A percentile compares a stretch with the other conserved stretches of the same genome.
Conservation (phyloP, 2,113 vertebrate genomes). For the Calonectris borealis region DNA sequence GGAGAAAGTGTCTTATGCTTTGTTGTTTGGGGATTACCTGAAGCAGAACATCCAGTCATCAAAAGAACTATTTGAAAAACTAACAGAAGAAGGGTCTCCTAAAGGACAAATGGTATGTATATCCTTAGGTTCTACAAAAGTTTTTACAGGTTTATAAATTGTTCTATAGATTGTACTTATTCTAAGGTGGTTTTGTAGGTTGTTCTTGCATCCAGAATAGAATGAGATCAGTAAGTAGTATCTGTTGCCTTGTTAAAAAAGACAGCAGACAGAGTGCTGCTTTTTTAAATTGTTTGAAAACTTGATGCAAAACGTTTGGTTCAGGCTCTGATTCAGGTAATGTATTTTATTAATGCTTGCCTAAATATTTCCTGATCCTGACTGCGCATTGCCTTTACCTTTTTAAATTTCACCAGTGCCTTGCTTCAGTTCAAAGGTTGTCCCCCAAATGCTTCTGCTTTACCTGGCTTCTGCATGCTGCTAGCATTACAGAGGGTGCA, state of each 20-base stretch:
- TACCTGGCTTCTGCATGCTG: background rate
- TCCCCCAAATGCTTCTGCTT: background rate
- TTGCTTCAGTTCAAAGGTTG: background rate
- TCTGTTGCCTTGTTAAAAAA: background rate
- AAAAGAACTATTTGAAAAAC: slow-evolving; percentile 89
- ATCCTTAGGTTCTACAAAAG: background rate
- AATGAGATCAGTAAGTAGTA: background rate
- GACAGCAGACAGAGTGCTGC: background rate
- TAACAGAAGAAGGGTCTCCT: slow-evolving; percentile 91
- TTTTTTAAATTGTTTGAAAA: background rate
- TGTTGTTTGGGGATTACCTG: slow-evolving; percentile 94
- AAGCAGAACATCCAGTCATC: slow-evolving; percentile 87
- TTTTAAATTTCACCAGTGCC: background rate
- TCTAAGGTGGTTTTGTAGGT: background rate
- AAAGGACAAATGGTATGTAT: slow-evolving; percentile 90
- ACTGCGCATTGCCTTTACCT: background rate
- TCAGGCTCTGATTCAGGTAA: background rate
- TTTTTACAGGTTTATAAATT: background rate
- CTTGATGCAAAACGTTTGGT: background rate
- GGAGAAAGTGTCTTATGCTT: slow-evolving; percentile 94
- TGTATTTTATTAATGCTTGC: background rate
- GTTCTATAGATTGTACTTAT: background rate
- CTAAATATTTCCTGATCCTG: background rate
- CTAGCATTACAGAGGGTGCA: background rate
- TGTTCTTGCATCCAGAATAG: background rate